Percentiles rank a stretch among this genome's conserved stretches.
These are phyloP conservation scores for Andrena fulva DNA, from an alignment of 2,888 invertebrate genomes.

Conservation along the genomic window DNA sequence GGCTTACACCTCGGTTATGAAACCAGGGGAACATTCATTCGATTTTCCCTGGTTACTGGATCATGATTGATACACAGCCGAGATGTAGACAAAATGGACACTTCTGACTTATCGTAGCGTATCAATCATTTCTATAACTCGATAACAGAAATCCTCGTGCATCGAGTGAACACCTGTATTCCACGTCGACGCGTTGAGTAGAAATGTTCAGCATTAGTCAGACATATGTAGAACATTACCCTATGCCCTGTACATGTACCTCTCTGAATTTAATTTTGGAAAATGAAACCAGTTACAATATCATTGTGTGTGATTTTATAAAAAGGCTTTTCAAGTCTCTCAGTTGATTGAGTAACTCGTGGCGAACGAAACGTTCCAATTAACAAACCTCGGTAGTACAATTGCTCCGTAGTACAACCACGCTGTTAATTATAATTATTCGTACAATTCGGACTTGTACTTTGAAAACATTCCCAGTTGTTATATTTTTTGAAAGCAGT, in stretches of 20 bases:
- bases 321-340: neutral
- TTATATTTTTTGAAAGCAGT: neutral
- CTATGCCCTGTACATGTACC: too few relatives aligned
- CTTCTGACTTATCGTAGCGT: constrained; percentile 35
- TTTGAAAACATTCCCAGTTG: neutral
- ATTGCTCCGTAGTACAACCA: neutral
- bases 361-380: neutral
- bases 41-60: constrained; percentile 6
- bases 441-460: neutral
- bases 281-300: neutral
- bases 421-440: neutral
- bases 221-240: too few relatives aligned
- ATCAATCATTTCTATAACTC: constrained; percentile 48
- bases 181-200: neutral
- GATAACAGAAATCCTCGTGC: constrained; percentile 20
- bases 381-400: too few relatives aligned
- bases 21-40: constrained; percentile 22
- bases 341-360: neutral
- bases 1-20: neutral
- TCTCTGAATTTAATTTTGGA: neutral
- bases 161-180: constrained; percentile 12
- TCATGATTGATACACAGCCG: constrained; percentile 43
- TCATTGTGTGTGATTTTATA: neutral
- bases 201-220: constrained; percentile 9
- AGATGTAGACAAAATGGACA: constrained; percentile 43